Percentiles rank a stretch among this genome's conserved stretches.
phyloP scores from a whole-genome alignment of 2,888 invertebrate genomes.

The Cosmorhoe ocellata region DNA sequence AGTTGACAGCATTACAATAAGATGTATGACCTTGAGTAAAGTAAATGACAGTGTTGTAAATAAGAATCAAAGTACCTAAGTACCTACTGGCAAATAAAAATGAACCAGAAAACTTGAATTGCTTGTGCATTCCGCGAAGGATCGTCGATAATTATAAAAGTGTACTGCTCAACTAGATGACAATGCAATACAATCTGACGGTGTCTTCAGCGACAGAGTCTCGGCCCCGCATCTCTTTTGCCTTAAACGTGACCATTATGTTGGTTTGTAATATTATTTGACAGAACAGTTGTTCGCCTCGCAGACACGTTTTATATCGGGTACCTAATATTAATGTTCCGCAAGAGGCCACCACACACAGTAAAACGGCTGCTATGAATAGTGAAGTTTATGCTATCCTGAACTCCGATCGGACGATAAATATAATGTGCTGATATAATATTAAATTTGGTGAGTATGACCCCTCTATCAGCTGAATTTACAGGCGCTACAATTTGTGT shows the following conservation, averaged over 20 bases:
- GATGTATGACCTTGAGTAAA: too few relatives aligned
- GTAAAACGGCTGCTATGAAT: constrained; percentile 49
- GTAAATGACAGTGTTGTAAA: too few relatives aligned
- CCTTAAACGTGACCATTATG: constrained; percentile 42
- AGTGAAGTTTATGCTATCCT: constrained; percentile 37
- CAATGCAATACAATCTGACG: constrained; percentile 9
- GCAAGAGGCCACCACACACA: constrained; percentile 36
- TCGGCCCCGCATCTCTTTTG: constrained; percentile 36
- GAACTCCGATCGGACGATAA: constrained; percentile 28
- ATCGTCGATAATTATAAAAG: too few relatives aligned
- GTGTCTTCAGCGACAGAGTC: constrained; percentile 12
- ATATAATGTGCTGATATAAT: constrained; percentile 27
- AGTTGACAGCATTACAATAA: too few relatives aligned
- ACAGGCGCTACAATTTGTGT: neutral
- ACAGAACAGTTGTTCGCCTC: constrained; percentile 37
- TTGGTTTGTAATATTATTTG: constrained; percentile 48
- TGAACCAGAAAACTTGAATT: too few relatives aligned
- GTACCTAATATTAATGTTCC: constrained; percentile 45
- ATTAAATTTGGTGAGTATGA: constrained; percentile 26
- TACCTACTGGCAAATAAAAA: too few relatives aligned
- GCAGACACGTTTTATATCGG: constrained; percentile 45
- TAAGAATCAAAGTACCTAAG: too few relatives aligned
- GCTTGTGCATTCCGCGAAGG: too few relatives aligned
- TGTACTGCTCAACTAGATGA: constrained; percentile 14
- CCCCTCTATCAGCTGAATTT: constrained; percentile 17